A percentile compares a stretch with the other conserved stretches of the same genome.
phyloP scores from a whole-genome alignment of 30 jellyfish, hydroid and myxozoan genomes.

The Morbakka virulenta region DNA sequence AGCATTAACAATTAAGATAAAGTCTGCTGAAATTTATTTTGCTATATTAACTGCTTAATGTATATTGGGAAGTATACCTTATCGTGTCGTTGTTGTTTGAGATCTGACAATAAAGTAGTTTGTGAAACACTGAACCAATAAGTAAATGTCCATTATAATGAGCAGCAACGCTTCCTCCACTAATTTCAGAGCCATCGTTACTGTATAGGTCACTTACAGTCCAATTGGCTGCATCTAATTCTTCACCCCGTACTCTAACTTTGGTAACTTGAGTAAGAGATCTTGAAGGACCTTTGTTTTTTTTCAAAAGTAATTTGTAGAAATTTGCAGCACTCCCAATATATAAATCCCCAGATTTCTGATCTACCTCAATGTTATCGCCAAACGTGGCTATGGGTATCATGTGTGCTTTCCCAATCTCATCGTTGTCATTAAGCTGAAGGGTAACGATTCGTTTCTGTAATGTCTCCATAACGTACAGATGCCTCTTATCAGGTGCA shows the following conservation, averaged over 20 bases:
- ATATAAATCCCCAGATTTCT: conserved; percentile 61
- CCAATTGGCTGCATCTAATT: conserved; percentile 9
- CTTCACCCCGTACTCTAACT: conserved; percentile 5
- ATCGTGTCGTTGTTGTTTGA: too few species aligned
- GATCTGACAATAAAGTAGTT: conserved; percentile 60
- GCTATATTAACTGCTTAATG: too few species aligned
- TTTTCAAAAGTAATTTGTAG: conserved; percentile 15
- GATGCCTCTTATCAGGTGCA: conserved; percentile 50
- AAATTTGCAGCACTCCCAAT: conserved; percentile 54
- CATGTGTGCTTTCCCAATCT: background rate
- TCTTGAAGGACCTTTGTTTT: conserved; percentile 25
- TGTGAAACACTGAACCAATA: conserved; percentile 79
- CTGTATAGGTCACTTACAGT: conserved; percentile 53
- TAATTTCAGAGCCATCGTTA: conserved; percentile 65
- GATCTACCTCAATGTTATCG: conserved; percentile 75
- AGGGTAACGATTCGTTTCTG: background rate
- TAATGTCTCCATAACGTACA: conserved; percentile 50
- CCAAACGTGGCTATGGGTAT: background rate
- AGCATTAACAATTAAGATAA: too few species aligned
- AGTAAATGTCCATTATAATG: conserved; percentile 57
- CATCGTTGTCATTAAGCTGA: background rate
- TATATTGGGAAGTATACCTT: too few species aligned
- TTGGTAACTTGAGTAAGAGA: conserved; percentile 58
- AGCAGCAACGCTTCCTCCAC: conserved; percentile 65
- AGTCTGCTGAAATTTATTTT: too few species aligned